Base-by-base conservation (phyloP, 2,113 vertebrate genomes). In the Drymodes brunneopygia region DNA sequence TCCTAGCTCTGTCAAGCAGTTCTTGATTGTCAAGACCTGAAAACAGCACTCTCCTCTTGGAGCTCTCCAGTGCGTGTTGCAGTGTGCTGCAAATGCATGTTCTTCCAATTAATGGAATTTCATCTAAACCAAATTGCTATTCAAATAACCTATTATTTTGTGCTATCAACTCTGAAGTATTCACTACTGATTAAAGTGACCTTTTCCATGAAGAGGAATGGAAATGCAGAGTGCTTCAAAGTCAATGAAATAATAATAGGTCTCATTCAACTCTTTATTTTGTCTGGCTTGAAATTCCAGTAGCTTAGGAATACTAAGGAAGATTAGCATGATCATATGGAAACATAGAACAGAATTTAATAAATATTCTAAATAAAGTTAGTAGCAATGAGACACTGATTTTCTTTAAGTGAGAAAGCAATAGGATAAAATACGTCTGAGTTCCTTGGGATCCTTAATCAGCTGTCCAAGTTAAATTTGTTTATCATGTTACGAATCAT, bases 171-270 rank as follows among this genome's bases (percentile, higher is more conserved):
- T 86, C 79, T 90, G 81, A 90, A 95, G 90, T 73, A 70, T 82
- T 90, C 87, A 60, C 31, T 54, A 29, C 79, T 96, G 94, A 95
- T 94, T 96, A 90, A 93, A 95, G 67, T 96, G 88, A 95, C 92
- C 92, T 96, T 96, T 97, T 93, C 54, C 58, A 66, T 21, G 47
- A 73, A 80, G 64, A 90, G 38, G 27, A 86, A 78, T 69, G 29
- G n/a, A 91, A 90, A 90, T 74, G 18, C 64, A 83, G 79, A 45
- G 31, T 47, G 22, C 71, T 94, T 91, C 66, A 77, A 91, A 90
- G 81, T 86, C 92, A 95, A 36, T 62, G 80, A 85, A 95, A 88
- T 29, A 92, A 88, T 94, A 92, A 86, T 47, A 64, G 44, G n/a
- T 73, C 50, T 88, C 42, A 38, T 72, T 94, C 36, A 72, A 65